Evolutionary conservation across 2,888 invertebrate genomes (phyloP).

Genomic region (Spisula subtruncata): DNA sequence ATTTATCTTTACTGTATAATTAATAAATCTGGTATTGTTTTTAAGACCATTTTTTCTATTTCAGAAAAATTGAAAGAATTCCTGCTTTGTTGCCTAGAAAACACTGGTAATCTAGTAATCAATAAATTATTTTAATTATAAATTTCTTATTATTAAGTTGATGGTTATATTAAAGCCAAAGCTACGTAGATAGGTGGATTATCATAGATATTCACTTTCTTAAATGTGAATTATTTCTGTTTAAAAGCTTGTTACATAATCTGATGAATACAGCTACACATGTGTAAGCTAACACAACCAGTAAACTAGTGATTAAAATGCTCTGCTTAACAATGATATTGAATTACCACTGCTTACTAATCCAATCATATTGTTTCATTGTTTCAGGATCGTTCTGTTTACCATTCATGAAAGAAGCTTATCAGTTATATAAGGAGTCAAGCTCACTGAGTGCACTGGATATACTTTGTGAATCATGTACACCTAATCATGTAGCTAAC

Average conservation of each 20-base stretch:
- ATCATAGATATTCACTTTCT: too few species aligned
- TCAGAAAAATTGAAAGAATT: constrained; percentile 71
- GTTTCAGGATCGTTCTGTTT: constrained; percentile 77
- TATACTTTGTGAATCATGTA: constrained; percentile 70
- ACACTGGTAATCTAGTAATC: constrained; percentile 63
- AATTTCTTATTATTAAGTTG: too few species aligned
- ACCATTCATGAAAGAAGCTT: constrained; percentile 76
- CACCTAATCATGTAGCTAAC: constrained; percentile 78
- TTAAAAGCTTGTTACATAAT: background rate
- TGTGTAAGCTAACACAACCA: too few species aligned
- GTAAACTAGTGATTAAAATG: too few species aligned
- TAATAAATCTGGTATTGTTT: too few species aligned
- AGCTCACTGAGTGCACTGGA: constrained; percentile 69
- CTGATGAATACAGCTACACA: too few species aligned
- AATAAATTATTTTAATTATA: too few species aligned
- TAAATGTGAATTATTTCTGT: background rate
- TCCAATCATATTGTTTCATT: background rate
- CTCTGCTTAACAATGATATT: too few species aligned
- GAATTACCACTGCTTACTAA: background rate
- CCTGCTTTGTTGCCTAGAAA: constrained; percentile 69
- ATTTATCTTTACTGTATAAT: too few species aligned
- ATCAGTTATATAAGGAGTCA: constrained; percentile 56
- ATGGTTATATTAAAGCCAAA: too few species aligned
- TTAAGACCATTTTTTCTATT: constrained; percentile 27
- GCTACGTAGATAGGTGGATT: too few species aligned